Base-by-base conservation (phyloP, 2,888 invertebrate genomes). In the Dorcus hopei region DNA sequence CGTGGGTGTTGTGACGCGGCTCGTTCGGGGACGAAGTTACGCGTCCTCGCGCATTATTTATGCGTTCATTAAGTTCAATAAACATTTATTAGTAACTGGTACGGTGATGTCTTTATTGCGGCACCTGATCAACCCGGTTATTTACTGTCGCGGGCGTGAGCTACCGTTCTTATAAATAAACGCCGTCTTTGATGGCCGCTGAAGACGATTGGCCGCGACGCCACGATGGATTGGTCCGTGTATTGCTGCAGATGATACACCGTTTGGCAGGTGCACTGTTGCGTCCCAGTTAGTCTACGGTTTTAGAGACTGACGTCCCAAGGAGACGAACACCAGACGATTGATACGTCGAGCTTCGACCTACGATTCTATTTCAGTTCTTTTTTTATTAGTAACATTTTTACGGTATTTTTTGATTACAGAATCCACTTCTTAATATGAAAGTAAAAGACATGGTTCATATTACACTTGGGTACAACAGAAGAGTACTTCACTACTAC, bases 141-240 rank as follows among this genome's bases (percentile, higher is more conserved):
- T 63, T 63, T 63, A 63, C 57, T 54, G 63, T 16, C 51, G 45
- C 50, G 50, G 51, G 51, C 56, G 51, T 56, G 56, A 56, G 50
- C 51, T 50, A 56, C 56, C 11, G 43, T 50, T 56, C 50, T 64
- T 65, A 61, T 67, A 67, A 67, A 67, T 67, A 64, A 63, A 64
- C 64, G 58, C 48, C 58, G 62, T 62, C 64, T 65, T 65, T 65
- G 65, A 65, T 65, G 65, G 63, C 59, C 61, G 64, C 61, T 65
- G 64, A 63, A 64, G 65, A 64, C 65, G 62, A 65, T 65, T 65
- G 63, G 63, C 59, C 59, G 58, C 61, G 59, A 64, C 63, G 49
- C 58, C 54, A 52, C 59, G 58, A 63, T 57, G 58, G 59, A 61
- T 63, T 59, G 59, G 61, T 54, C 57, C 52, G 38, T 53, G 59